Evolutionary conservation across 2,888 invertebrate genomes (phyloP), one percentile per base, ranked within the genome.

Genomic region (Lepidocyrtinus sp.): DNA sequence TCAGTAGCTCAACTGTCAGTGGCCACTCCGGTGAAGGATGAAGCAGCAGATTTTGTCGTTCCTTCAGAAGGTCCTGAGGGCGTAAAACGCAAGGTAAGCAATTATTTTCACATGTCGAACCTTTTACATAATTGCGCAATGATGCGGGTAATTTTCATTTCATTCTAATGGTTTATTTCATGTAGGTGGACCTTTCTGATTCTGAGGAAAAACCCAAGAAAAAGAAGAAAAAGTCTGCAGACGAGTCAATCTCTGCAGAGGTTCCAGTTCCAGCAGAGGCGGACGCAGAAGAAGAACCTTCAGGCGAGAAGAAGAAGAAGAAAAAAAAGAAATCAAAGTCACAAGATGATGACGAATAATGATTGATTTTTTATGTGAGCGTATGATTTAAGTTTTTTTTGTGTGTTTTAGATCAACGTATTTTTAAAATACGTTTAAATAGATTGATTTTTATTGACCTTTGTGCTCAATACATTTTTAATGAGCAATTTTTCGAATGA

Each of bases 241-340:
- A n/a, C n/a, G n/a, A n/a, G n/a, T n/a, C n/a, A n/a, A 5, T 69
- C 12, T 63, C 27, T 36, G 72, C 65, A 17, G 82, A 82, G 15
- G 81, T 77, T 9, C 62, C 77, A 55, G 87, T 84, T 75, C 81
- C 84, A 25, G 90, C 86, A 75, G 82, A 59, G 9, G 15, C 45
- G 9, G 87, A 82, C 2, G 83, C 79, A 27, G 85, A 84, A n/a
- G 75, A 75, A 27, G 88, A 89, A 2, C 88, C 90, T 0, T 90
- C 91, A 87, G 92, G 92, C 88, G 92, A 92, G 87, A 92, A 92
- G 88, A 92, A 92, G 88, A 92, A 93, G 88, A 93, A 92, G 88
- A 92, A 91, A 87, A 91, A 91, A 87, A 92, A 91, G 84, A 91
- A 91, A 61, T 85, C 85, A 17, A 85, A 86, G 80, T 77, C 72